phyloP scores from a whole-genome alignment of 1,140 invertebrate species.

The Drosophila takahashii region DNA sequence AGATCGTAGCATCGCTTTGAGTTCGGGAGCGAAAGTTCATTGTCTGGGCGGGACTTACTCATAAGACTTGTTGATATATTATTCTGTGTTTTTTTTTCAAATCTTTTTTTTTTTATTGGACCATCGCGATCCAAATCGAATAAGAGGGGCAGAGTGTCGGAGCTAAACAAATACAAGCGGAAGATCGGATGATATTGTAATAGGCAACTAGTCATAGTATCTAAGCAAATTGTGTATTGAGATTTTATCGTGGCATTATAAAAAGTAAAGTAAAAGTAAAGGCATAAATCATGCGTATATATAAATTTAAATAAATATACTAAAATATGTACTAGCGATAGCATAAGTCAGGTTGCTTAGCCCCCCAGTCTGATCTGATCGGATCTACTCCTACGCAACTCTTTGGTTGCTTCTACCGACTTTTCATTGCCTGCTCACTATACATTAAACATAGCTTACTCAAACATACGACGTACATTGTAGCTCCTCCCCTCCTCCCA shows the following conservation, averaged over 20 bases:
- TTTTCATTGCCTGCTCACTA: conserved; percentile 43
- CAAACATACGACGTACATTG: conserved; percentile 24
- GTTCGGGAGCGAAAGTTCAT: conserved; percentile 4
- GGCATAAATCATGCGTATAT: conserved; percentile 40
- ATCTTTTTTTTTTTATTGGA: conserved; percentile 24
- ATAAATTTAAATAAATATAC: conserved; percentile 44
- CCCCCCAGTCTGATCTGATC: conserved; percentile 10
- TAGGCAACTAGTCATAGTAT: conserved; percentile 74
- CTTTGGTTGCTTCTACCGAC: conserved; percentile 33
- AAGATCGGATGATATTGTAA: conserved; percentile 38
- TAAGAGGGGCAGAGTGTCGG: conserved; percentile 1
- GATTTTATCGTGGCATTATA: conserved; percentile 70
- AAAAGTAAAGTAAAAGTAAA: conserved; percentile 29
- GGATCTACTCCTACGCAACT: conserved; percentile 11
- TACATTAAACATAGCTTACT: conserved; percentile 35
- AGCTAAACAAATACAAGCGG: conserved; percentile 29
- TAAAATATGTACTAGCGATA: conserved; percentile 45
- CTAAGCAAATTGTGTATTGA: conserved; percentile 75
- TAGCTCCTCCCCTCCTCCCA: conserved; percentile 4
- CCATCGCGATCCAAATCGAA: conserved; percentile 14
- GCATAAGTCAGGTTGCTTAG: conserved; percentile 57
- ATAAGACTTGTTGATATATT: conserved; percentile 81
- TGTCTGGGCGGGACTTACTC: conserved; percentile 37
- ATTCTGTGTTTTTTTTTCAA: conserved; percentile 54
- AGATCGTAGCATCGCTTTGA: background rate